Conservation (phyloP, 2,888 invertebrate genomes). For the Ganaspis brasiliensis region DNA sequence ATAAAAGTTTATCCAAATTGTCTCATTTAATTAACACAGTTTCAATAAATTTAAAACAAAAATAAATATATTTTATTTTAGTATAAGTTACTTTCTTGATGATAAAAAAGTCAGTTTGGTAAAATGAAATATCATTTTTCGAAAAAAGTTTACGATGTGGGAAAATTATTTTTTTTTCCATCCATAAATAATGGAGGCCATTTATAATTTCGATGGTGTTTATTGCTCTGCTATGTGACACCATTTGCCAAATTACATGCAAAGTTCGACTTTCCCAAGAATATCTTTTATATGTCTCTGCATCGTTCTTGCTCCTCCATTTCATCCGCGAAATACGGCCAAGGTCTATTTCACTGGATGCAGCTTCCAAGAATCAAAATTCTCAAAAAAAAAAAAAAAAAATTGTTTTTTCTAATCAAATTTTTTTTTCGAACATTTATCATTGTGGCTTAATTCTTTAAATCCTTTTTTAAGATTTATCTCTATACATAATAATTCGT, state of each 20-base stretch:
- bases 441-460: too few species aligned
- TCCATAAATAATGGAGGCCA: neutral
- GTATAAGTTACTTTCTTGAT: too few species aligned
- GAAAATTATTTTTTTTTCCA: neutral
- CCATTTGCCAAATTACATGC: slow-evolving; percentile 26
- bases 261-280: slow-evolving; percentile 37
- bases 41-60: too few species aligned
- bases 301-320: slow-evolving; percentile 33
- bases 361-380: neutral
- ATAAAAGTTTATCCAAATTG: too few species aligned
- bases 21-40: too few species aligned
- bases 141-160: neutral
- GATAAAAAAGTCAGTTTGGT: too few species aligned
- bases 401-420: slow-evolving; percentile 7
- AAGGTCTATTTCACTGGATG: slow-evolving; percentile 31
- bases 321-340: slow-evolving; percentile 40
- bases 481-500: too few species aligned
- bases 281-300: slow-evolving; percentile 42
- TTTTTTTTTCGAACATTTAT: too few species aligned
- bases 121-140: too few species aligned
- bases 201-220: slow-evolving; percentile 31
- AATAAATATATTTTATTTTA: too few species aligned
- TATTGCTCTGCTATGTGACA: slow-evolving; percentile 23
- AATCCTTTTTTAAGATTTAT: too few species aligned
- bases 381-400: neutral